Conservation (phyloP, 2,888 invertebrate genomes). For the Helobdella robusta region DNA sequence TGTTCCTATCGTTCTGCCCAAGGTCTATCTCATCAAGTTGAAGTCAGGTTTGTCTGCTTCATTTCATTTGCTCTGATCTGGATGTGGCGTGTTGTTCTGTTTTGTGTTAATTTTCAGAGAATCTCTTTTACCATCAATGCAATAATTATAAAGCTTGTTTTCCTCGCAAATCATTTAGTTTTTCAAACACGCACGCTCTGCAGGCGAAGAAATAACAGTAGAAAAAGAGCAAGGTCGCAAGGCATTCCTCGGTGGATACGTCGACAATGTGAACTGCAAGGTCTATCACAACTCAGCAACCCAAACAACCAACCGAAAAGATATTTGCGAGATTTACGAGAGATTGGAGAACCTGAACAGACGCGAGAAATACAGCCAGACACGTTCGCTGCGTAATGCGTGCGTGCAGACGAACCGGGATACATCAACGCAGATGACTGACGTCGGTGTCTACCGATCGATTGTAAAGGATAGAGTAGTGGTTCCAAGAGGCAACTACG, state of each 20-base stretch:
- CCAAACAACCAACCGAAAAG: constrained; percentile 59
- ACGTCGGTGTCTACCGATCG: constrained; percentile 47
- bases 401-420: constrained; percentile 47
- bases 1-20: too few species aligned
- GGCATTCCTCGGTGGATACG: constrained; percentile 72
- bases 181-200: too few species aligned
- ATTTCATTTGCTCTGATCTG: too few species aligned
- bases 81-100: too few species aligned
- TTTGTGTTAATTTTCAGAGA: too few species aligned
- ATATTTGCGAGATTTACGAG: not conserved
- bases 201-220: too few species aligned
- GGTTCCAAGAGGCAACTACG: constrained; percentile 43
- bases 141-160: not conserved
- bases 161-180: too few species aligned
- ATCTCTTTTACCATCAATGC: too few species aligned
- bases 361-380: constrained; percentile 42
- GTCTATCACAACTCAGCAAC: constrained; percentile 72
- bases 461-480: constrained; percentile 45
- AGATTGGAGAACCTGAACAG: not conserved
- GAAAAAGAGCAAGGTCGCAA: constrained; percentile 54
- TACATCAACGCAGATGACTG: constrained; percentile 50
- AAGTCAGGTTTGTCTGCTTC: too few species aligned
- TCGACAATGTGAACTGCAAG: constrained; percentile 60
- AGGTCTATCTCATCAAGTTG: too few species aligned
- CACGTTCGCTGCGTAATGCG: constrained; percentile 42